Base-by-base conservation (phyloP, 2,888 invertebrate genomes). In the Cheilosia soror region DNA sequence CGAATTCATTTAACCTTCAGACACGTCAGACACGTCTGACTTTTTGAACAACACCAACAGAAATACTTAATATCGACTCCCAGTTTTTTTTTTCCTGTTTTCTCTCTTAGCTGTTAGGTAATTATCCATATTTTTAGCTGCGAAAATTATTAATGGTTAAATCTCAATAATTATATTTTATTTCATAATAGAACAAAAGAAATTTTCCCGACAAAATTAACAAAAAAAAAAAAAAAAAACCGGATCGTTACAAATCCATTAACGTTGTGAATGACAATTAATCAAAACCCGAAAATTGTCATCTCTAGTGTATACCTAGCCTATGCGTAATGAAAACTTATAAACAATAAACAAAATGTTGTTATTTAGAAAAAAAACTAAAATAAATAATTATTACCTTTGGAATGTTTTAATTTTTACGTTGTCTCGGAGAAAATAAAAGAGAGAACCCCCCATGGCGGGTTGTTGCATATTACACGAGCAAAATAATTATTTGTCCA, bases 131-230 rank as follows among this genome's bases (percentile, higher is more conserved):
- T 11, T 40, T 42, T 55, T 4, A 27, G 29, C 44, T 53, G 49
- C 49, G 51, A 51, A 49, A 37, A 71, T 71, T 27, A 68, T 53
- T 65, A 65, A 65, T 75, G 57, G 29, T 37, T 33, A 33, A 11
- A 63, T 33, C 6, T 65, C 55, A 63, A 40, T 40, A 33, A 53
- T 62, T 68, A 53, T 40, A 9, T 62, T 29, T 11, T 20, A 37
- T 66, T 40, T 40, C 49, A 27, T 53, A 37, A 37, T 15, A n/a
- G 37, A 65, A 5, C 11, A 53, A 27, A 66, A n/a, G 2, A 15
- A 9, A 33, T 33, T n/a, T n/a, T 63, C 7, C 37, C 63, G 55
- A 44, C 51, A 5, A 58, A 49, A 49, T 15, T n/a, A 29, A 11
- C 27, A 4, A 11, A 27, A n/a, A 42, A n/a, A 5, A 31, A 20